These are phyloP conservation scores for Haliclona indistincta DNA, from an alignment of 37 sponge, comb jelly and placozoan species.

Conservation along the genomic window DNA sequence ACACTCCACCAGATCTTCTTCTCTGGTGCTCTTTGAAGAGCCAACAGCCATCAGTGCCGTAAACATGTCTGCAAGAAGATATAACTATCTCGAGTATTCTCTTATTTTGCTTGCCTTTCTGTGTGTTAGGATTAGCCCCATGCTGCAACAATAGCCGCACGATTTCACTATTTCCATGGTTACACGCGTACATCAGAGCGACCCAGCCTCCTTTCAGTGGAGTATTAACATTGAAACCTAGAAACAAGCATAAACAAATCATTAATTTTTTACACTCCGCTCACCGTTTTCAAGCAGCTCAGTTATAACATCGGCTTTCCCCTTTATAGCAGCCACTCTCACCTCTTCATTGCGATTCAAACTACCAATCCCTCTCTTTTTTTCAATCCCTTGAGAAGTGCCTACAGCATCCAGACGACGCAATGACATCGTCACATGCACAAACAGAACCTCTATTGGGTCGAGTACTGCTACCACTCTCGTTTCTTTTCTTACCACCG, in stretches of 20 bases:
- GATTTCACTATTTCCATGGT: slow-evolving; percentile 15
- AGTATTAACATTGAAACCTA: slow-evolving; percentile 49
- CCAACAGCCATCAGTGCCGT: slow-evolving; percentile 68
- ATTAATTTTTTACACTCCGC: not conserved
- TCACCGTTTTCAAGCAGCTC: slow-evolving; percentile 26
- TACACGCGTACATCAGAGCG: slow-evolving; percentile 60
- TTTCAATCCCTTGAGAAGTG: not conserved
- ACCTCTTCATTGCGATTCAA: slow-evolving; percentile 14
- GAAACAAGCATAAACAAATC: not conserved
- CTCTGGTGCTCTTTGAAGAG: slow-evolving; percentile 15
- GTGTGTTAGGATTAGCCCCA: slow-evolving; percentile 52
- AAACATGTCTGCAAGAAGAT: slow-evolving; percentile 42
- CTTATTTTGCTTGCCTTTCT: slow-evolving; percentile 32
- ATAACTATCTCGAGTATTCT: not conserved
- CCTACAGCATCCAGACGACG: not conserved
- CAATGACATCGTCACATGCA: too few relatives aligned
- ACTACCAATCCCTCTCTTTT: not conserved
- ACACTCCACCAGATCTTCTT: slow-evolving; percentile 24
- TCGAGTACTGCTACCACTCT: too few relatives aligned
- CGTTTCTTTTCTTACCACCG: too few relatives aligned
- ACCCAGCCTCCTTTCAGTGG: slow-evolving; percentile 54
- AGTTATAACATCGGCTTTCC: slow-evolving; percentile 28
- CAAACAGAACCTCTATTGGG: too few relatives aligned
- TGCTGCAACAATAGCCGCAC: slow-evolving; percentile 32
- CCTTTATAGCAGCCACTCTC: slow-evolving; percentile 28